Percentiles rank a stretch among this genome's conserved stretches.
phyloP scores from a whole-genome alignment of 2,797 vertebrate species.

The Chelidonichthys spinosus region DNA sequence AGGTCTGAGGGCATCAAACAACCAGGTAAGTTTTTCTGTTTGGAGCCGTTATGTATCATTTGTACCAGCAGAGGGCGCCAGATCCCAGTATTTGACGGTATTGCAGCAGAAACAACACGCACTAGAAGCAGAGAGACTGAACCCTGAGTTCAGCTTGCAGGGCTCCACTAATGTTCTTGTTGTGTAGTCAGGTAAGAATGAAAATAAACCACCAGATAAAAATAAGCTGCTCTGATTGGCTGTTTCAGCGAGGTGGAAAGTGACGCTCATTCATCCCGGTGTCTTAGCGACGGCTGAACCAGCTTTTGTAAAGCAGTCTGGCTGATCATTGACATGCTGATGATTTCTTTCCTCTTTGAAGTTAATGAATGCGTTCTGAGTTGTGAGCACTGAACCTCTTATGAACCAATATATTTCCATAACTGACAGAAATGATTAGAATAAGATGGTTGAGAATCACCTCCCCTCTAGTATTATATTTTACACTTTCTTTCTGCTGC shows the following conservation, averaged over 20 bases:
- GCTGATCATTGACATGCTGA: slow-evolving; percentile 67
- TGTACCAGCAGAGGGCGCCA: slow-evolving; percentile 44
- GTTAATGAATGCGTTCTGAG: neutral
- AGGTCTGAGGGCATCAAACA: neutral
- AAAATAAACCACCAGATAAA: neutral
- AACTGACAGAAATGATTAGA: neutral
- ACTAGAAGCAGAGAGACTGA: fast-evolving
- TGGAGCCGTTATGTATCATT: neutral
- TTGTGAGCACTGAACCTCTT: neutral
- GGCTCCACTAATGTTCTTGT: too few species aligned
- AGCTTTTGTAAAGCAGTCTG: slow-evolving; percentile 15
- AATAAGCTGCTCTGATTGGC: slow-evolving; percentile 40
- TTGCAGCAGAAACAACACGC: neutral
- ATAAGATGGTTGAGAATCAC: neutral
- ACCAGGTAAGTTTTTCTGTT: neutral
- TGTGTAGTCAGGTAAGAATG: neutral
- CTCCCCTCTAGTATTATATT: neutral
- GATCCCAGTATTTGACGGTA: neutral
- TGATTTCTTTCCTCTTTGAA: slow-evolving; percentile 59
- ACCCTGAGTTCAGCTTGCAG: neutral
- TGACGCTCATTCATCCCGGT: slow-evolving; percentile 43
- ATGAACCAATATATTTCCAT: neutral
- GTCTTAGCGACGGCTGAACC: slow-evolving; percentile 55
- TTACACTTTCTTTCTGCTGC: neutral
- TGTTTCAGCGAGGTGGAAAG: slow-evolving; percentile 21